Evolutionary conservation across 2,888 invertebrate species (phyloP), one percentile per base, ranked within the genome.

Genomic region (Plusia festucae): DNA sequence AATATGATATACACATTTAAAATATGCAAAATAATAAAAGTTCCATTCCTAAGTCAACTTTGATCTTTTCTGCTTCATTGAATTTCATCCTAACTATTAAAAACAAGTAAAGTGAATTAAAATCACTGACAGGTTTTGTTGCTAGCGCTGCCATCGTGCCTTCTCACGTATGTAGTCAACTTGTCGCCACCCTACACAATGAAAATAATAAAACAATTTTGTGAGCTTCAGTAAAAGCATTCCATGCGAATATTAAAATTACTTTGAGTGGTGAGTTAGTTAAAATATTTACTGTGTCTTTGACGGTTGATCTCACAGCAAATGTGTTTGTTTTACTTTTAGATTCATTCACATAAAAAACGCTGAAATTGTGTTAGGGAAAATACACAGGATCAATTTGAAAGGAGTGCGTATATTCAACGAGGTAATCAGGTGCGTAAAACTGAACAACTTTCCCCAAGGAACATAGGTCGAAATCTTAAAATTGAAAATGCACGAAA

Each of bases 141-240:
- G 51, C 34, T 16, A 3, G 11, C 51, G 24, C 57, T 58, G 73
- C 22, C 67, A 60, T 51, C 18, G 44, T 60, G 52, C 58, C 40
- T 11, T 72, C 73, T 53, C 58, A 24, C 22, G 44, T 22, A 34
- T 66, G 67, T 56, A 61, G 72, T 53, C 20, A 71, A 49, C 51
- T 71, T 44, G 18, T 61, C 55, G 61, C 67, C 46, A 49, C 27
- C 16, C 56, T n/a, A 27, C 18, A 49, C 18, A 49, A 44, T 15
- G 56, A 55, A 72, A 65, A 72, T 55, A 71, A 57, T 46, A 55
- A n/a, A 76, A 72, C 53, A 22, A 18, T 55, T 73, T 56, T 55
- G 40, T 40, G 22, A 53, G 73, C 60, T 66, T 76, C 20, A 57
- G 72, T 76, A 76, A 57, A 60, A 60, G 40, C 27, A 22, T 51